Conservation (phyloP, 2,888 invertebrate genomes). For the Adelognathus sp. region DNA sequence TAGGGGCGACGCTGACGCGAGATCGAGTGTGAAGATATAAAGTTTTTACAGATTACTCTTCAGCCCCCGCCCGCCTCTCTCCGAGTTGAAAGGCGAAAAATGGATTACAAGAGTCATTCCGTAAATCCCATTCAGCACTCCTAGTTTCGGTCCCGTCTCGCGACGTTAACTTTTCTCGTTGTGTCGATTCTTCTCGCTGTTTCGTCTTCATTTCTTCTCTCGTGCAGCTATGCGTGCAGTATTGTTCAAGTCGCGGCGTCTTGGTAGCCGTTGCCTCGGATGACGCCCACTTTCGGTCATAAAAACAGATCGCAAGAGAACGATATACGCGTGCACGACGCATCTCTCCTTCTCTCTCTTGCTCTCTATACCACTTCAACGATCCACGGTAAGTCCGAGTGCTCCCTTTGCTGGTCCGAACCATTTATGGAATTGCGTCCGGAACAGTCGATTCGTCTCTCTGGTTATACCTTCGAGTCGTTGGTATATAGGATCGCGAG, state of each 20-base stretch:
- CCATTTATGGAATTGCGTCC: constrained; percentile 71
- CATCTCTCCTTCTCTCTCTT: constrained; percentile 10
- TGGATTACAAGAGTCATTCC: constrained; percentile 34
- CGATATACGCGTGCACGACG: constrained; percentile 63
- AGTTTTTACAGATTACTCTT: constrained; percentile 13
- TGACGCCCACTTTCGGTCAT: constrained; percentile 76
- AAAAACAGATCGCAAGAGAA: constrained; percentile 75
- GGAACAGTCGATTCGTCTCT: constrained; percentile 66
- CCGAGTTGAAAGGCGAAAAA: constrained; percentile 26
- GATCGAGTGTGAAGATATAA: constrained; percentile 40
- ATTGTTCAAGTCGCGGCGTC: constrained; percentile 14
- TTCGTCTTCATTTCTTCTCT: constrained; percentile 39
- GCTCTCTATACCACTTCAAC: too few species aligned
- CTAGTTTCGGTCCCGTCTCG: constrained; percentile 12
- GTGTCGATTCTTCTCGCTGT: constrained; percentile 22
- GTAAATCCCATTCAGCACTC: constrained; percentile 25
- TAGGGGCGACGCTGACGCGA: constrained; percentile 43
- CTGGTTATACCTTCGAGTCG: constrained; percentile 44
- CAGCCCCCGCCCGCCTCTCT: too few species aligned
- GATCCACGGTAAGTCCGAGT: constrained; percentile 33
- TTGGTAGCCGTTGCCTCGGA: constrained; percentile 13
- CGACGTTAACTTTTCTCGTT: constrained; percentile 2
- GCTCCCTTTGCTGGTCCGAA: constrained; percentile 62
- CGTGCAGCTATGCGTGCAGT: constrained; percentile 28
- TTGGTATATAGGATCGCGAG: too few species aligned